Percentiles rank a stretch among this genome's conserved stretches.
Conservation (phyloP, 2,888 invertebrate species). For the Apamea epomidion region DNA sequence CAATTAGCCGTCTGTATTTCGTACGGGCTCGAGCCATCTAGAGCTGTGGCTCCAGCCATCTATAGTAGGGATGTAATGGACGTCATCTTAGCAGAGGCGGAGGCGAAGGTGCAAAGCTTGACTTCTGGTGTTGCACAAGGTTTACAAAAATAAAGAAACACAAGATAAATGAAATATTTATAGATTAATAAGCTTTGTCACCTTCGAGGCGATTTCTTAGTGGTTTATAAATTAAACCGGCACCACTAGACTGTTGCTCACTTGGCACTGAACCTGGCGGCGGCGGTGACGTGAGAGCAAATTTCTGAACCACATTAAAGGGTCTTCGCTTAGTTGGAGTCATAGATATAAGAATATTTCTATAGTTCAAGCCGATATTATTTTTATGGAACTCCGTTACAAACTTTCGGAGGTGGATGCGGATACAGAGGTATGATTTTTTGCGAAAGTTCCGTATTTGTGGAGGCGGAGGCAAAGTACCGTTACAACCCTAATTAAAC, state of each 20-base stretch:
- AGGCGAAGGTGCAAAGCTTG: not conserved
- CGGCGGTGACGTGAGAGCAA: no score
- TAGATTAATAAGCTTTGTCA: no score
- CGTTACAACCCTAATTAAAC: not conserved
- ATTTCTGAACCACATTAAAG: not conserved
- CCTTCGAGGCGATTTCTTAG: not conserved
- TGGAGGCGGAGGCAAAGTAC: not conserved
- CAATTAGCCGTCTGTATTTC: constrained; percentile 45
- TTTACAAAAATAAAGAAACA: not conserved
- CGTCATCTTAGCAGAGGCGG: not conserved
- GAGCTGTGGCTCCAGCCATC: constrained; percentile 6
- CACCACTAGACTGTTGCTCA: no score
- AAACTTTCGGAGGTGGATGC: not conserved
- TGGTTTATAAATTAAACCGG: not conserved
- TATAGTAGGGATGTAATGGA: not conserved
- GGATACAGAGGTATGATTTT: not conserved
- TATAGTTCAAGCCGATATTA: not conserved
- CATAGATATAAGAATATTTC: not conserved
- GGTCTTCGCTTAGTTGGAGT: not conserved
- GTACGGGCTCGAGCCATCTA: constrained; percentile 16
- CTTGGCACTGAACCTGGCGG: not conserved
- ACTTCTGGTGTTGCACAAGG: not conserved
- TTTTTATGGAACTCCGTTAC: not conserved
- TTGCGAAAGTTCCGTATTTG: not conserved
- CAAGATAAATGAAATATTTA: no score